A percentile compares a stretch with the other conserved stretches of the same genome.
These are phyloP conservation scores for Chrysolophus pictus DNA, from an alignment of 2,797 vertebrate genomes.

Conservation along the genomic window DNA sequence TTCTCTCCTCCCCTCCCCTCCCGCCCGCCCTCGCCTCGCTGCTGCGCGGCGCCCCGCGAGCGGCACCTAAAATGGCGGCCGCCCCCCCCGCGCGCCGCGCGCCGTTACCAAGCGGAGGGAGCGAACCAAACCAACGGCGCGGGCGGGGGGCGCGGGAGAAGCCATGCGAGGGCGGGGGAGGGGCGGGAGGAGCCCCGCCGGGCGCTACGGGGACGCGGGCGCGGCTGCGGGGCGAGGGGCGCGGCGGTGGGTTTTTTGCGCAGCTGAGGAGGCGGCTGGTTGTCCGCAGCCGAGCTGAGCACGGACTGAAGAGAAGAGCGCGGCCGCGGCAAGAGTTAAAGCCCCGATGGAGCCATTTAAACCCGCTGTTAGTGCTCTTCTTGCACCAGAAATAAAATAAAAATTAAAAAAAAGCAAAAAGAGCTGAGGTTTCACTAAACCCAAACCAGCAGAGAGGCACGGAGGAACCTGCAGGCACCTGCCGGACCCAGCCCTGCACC, in stretches of 20 bases:
- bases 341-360: no score
- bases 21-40: neutral
- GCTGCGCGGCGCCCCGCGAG: neutral
- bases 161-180: neutral
- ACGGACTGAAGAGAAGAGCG: neutral
- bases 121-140: slow-evolving; percentile 40
- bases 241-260: neutral
- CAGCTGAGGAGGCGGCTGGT: neutral
- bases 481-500: no score
- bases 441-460: no score
- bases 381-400: no score
- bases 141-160: slow-evolving; percentile 3
- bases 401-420: neutral
- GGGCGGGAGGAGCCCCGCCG: neutral
- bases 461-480: no score
- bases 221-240: no score
- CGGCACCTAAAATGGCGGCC: slow-evolving; percentile 56
- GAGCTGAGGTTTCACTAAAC: rapidly evolving
- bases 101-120: slow-evolving; percentile 4
- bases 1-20: neutral
- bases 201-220: neutral
- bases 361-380: rapidly evolving
- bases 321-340: neutral
- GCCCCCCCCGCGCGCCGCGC: neutral
- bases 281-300: neutral